Percentiles rank a stretch among this genome's conserved stretches.
Conservation (phyloP, 2,113 vertebrate species). For the Apodemus speciosus region DNA sequence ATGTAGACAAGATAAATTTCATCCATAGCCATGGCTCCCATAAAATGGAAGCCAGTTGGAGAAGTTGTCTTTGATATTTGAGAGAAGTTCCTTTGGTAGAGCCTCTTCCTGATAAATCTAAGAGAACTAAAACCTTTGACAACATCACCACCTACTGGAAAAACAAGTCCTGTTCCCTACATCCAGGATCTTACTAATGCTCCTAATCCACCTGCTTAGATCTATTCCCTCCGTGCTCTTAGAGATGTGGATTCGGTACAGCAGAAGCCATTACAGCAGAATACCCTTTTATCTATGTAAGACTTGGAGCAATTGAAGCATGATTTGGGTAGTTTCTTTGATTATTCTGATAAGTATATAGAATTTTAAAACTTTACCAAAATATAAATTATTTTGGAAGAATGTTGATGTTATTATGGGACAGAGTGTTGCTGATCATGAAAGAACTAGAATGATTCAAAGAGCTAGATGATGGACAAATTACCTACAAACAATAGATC, state of each 20-base stretch:
- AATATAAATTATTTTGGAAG: not conserved
- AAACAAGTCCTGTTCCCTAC: not conserved
- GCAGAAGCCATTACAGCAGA: not conserved
- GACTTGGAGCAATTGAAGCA: not conserved
- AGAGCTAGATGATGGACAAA: not conserved
- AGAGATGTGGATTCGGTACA: not conserved
- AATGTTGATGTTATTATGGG: not conserved
- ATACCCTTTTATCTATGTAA: not conserved
- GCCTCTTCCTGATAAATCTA: not conserved
- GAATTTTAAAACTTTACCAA: not conserved
- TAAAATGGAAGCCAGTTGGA: not conserved
- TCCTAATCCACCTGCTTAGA: not conserved
- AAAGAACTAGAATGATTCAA: not conserved
- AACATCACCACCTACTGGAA: slow-evolving; percentile 32
- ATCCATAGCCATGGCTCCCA: not conserved
- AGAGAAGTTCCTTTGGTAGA: not conserved
- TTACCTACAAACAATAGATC: not conserved
- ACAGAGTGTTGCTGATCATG: not conserved
- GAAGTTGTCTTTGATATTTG: not conserved
- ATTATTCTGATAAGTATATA: not conserved
- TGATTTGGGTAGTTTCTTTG: not conserved
- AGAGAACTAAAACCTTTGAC: not conserved
- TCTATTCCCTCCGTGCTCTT: not conserved
- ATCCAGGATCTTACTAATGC: not conserved
- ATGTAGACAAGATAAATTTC: not conserved